Evolutionary conservation across 2,113 vertebrate genomes (phyloP), one percentile per base, ranked within the genome.

Genomic region (Dolichallabes microphthalmus): DNA sequence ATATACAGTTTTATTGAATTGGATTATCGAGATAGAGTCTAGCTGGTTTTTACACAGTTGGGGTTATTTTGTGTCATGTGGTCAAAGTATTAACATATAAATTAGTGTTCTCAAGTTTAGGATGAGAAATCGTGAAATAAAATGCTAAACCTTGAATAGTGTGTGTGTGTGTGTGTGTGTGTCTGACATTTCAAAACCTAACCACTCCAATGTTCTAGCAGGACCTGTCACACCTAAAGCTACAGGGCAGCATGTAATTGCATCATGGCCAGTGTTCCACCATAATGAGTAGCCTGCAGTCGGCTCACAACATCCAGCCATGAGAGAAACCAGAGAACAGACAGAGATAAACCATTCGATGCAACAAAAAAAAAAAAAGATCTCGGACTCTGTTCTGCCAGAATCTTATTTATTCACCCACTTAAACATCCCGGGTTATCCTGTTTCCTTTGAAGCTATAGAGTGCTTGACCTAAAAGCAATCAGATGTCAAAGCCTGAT

Each of bases 221-320:
- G 84, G 19, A 45, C 55, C 80, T 80, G 83, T 85, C 84, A 83
- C 83, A 87, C 87, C 83, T 85, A 64, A 85, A 85, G 86, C 88
- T 39, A 77, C 88, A 89, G 85, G 85, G 66, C 71, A 75, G 75
- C 63, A 63, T 86, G 39, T 91, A 91, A 92, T 94, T 82, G 85
- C 83, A 92, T 94, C 89, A 93, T 85, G 60, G 83, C 83, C 88
- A 83, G 86, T 87, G 91, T 89, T 85, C 87, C 88, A 79, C 85
- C 86, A 89, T 89, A 92, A 94, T 94, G 91, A 93, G 89, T 88
- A 77, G 90, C 69, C 88, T 88, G 88, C 75, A 73, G 87, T 89
- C 91, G 89, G 84, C 90, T 85, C 86, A n/a, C 82, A 74, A 57
- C n/a, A 88, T 84, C 68, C 89, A 45, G 86, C 57, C 80, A 77